phyloP scores from a whole-genome alignment of 1,140 invertebrate species.

The Philotrypesis tridentata region DNA sequence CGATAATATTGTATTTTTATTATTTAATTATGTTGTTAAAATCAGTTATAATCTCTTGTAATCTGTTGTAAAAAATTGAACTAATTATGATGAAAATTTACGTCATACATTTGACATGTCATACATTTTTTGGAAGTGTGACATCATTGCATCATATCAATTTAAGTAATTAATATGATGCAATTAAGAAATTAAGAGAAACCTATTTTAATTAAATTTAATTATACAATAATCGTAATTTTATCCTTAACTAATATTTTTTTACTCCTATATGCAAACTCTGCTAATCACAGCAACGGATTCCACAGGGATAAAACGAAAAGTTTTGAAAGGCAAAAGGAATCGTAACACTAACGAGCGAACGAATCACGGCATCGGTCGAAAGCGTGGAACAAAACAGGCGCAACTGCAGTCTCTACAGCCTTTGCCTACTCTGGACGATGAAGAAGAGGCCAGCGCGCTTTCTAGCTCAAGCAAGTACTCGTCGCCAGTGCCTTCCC shows the following conservation, averaged over 20 bases:
- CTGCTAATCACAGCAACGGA: neutral
- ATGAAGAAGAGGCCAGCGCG: conserved; percentile 66
- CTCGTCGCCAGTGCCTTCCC: conserved; percentile 74
- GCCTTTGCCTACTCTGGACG: neutral
- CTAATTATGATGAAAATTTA: no score
- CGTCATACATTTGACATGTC: no score
- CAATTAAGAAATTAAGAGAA: no score
- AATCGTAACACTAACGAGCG: conserved; percentile 62
- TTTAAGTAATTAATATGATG: neutral
- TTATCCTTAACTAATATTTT: neutral
- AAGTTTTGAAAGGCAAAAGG: conserved; percentile 74
- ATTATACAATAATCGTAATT: neutral
- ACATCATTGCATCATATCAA: neutral
- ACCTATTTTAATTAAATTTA: conserved; percentile 1
- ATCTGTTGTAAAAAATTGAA: no score
- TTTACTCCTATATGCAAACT: neutral
- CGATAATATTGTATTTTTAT: no score
- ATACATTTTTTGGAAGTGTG: no score
- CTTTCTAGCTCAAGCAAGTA: conserved; percentile 72
- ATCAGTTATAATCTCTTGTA: no score
- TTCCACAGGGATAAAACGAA: conserved; percentile 74
- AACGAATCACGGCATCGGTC: conserved; percentile 60
- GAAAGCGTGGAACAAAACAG: conserved; percentile 65
- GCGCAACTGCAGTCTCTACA: neutral
- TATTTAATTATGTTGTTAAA: no score